Evolutionary conservation across 2,797 vertebrate species (phyloP).

Genomic region (Heterohyrax brucei): DNA sequence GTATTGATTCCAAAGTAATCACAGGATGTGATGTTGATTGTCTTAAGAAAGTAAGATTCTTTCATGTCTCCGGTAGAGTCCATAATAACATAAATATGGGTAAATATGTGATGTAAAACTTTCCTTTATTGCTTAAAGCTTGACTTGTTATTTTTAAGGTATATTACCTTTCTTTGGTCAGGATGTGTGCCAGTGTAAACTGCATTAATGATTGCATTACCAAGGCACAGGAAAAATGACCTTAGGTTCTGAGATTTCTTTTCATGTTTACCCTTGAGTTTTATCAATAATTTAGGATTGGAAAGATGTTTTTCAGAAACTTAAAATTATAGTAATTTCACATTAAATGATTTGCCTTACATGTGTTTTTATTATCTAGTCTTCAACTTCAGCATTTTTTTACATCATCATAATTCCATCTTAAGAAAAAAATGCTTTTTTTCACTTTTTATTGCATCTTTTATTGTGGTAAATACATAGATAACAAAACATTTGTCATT

Average conservation of each 20-base stretch:
- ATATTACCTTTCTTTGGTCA: constrained; percentile 77
- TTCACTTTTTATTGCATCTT: background rate
- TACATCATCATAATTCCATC: background rate
- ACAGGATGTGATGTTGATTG: constrained; percentile 13
- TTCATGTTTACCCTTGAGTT: constrained; percentile 25
- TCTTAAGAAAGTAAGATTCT: constrained; percentile 75
- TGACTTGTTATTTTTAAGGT: constrained; percentile 78
- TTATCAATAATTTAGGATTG: constrained; percentile 25
- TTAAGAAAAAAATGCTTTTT: background rate
- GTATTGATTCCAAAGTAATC: constrained; percentile 55
- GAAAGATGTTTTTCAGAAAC: constrained; percentile 24
- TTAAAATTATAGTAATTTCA: constrained; percentile 33
- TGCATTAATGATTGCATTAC: constrained; percentile 68
- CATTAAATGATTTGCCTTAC: background rate
- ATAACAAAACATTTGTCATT: too few relatives aligned
- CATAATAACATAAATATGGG: constrained; percentile 59
- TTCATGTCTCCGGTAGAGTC: constrained; percentile 39
- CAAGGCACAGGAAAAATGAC: constrained; percentile 18
- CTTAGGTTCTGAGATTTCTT: constrained; percentile 44
- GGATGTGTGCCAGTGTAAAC: constrained; percentile 77
- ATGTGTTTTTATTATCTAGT: background rate
- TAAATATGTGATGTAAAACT: constrained; percentile 75
- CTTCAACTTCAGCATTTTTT: constrained; percentile 23
- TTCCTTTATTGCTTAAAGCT: constrained; percentile 73
- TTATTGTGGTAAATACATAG: too few relatives aligned